A percentile compares a stretch with the other conserved stretches of the same genome.
phyloP scores from a whole-genome alignment of 2,888 invertebrate species.

The Monochamus alternatus region DNA sequence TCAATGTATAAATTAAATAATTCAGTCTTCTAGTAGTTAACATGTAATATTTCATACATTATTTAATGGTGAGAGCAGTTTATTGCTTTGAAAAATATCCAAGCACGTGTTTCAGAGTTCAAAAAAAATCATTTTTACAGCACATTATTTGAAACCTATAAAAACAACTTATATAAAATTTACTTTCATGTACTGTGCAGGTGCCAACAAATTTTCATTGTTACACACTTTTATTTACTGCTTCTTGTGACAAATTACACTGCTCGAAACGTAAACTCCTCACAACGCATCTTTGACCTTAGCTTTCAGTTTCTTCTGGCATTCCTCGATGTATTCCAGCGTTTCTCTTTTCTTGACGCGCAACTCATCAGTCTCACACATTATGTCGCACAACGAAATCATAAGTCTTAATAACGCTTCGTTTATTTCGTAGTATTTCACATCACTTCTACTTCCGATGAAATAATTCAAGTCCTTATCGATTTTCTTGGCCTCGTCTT shows the following conservation, averaged over 20 bases:
- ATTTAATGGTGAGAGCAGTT: too few relatives aligned
- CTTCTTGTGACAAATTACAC: neutral
- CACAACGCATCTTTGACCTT: constrained; percentile 3
- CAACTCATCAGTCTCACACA: constrained; percentile 49
- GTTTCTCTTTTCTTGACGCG: constrained; percentile 50
- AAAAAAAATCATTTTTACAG: too few relatives aligned
- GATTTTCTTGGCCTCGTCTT: constrained; percentile 43
- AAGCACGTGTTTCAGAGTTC: too few relatives aligned
- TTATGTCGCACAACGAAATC: constrained; percentile 52
- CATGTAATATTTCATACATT: too few relatives aligned
- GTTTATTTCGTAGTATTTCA: constrained; percentile 56
- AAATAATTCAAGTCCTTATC: constrained; percentile 50
- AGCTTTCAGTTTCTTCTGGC: constrained; percentile 51
- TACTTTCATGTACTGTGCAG: too few relatives aligned
- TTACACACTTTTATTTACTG: too few relatives aligned
- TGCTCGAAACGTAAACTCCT: neutral
- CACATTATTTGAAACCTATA: too few relatives aligned
- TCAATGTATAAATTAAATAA: constrained; percentile 13
- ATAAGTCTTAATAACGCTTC: constrained; percentile 51
- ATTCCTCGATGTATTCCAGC: constrained; percentile 48
- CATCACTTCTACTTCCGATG: constrained; percentile 43
- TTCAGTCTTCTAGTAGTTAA: constrained; percentile 22
- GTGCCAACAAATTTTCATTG: too few relatives aligned
- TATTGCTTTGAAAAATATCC: too few relatives aligned
- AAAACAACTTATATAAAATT: too few relatives aligned